Evolutionary conservation across 2,888 invertebrate species (phyloP).

Genomic region (Eueremaeus valkanovi): DNA sequence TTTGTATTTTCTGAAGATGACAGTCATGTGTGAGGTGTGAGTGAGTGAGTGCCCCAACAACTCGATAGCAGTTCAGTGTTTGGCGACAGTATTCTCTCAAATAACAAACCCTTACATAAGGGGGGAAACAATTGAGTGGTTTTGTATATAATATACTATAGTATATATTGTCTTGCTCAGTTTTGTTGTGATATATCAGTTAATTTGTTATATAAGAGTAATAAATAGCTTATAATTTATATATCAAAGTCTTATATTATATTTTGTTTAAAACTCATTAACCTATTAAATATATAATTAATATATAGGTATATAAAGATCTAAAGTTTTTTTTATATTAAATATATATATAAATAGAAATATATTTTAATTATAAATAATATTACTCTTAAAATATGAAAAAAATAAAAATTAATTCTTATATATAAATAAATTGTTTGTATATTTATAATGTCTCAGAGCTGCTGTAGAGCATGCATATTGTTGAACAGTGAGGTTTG

Average conservation of each 20-base stretch:
- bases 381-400: conserved; percentile 3
- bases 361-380: neutral
- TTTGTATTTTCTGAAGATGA: neutral
- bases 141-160: neutral
- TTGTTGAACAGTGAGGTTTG: conserved; percentile 38
- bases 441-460: conserved; percentile 15
- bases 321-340: neutral
- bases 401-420: neutral
- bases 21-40: conserved; percentile 2
- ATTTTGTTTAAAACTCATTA: too few relatives aligned
- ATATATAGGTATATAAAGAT: too few relatives aligned
- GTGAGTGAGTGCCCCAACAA: neutral
- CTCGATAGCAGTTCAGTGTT: neutral
- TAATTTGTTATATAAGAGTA: too few relatives aligned
- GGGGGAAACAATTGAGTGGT: conserved; percentile 9
- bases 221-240: too few relatives aligned
- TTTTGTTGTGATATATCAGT: too few relatives aligned
- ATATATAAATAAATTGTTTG: neutral
- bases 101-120: conserved; percentile 2
- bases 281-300: too few relatives aligned
- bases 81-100: neutral
- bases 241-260: too few relatives aligned
- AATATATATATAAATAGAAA: neutral
- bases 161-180: too few relatives aligned
- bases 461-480: conserved; percentile 37